These are phyloP conservation scores for Tympanoctomys barrerae DNA, from an alignment of 2,797 vertebrate genomes.

Conservation along the genomic window DNA sequence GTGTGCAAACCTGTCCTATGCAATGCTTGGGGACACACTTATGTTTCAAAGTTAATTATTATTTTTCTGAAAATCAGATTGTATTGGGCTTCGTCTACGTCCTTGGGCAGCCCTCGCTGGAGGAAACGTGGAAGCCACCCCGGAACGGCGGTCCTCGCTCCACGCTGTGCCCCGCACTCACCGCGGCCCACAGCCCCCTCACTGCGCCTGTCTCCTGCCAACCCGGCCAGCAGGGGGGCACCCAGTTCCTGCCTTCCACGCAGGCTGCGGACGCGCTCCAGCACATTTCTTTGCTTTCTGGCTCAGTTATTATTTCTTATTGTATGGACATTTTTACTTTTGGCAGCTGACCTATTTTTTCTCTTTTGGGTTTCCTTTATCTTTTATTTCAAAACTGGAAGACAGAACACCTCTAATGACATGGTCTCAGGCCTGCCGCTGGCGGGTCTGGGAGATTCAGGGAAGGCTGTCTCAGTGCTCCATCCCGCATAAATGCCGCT, in stretches of 20 bases:
- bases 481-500: rapidly evolving
- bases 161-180: rapidly evolving
- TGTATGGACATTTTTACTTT: background rate
- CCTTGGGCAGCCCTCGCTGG: background rate
- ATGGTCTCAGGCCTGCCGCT: rapidly evolving
- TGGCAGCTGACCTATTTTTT: background rate
- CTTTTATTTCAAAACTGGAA: background rate
- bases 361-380: background rate
- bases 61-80: background rate
- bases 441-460: rapidly evolving
- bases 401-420: rapidly evolving
- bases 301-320: background rate
- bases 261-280: rapidly evolving
- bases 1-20: background rate
- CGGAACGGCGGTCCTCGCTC: rapidly evolving
- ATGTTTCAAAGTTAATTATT: background rate
- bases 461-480: rapidly evolving
- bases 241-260: rapidly evolving
- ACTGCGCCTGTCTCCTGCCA: no score
- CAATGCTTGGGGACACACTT: background rate
- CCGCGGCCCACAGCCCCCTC: rapidly evolving
- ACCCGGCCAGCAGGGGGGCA: rapidly evolving
- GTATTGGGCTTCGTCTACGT: background rate
- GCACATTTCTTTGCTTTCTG: background rate
- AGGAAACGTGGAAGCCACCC: background rate